Percentiles rank a stretch among this genome's conserved stretches.
Conservation (phyloP, 1,140 invertebrate species). For the Aphis gossypii region DNA sequence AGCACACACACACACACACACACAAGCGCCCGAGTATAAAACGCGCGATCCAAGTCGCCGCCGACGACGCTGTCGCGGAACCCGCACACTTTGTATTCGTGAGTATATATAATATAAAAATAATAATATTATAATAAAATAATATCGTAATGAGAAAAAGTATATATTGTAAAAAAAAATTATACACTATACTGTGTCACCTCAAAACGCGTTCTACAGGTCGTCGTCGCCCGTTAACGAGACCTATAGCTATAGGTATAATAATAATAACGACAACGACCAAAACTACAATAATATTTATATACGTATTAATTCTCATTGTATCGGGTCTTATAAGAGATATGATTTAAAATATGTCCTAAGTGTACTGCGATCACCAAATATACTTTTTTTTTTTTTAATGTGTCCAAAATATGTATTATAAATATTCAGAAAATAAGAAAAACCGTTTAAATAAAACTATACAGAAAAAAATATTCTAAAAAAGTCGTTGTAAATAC, state of each 20-base stretch:
- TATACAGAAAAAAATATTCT: no score
- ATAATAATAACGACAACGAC: background rate
- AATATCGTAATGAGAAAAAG: background rate
- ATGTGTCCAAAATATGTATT: no score
- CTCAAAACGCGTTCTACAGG: background rate
- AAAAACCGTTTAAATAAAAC: no score
- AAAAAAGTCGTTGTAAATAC: no score
- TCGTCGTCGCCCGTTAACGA: background rate
- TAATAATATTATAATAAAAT: background rate
- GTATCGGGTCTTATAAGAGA: no score
- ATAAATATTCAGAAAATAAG: no score
- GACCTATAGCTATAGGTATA: background rate
- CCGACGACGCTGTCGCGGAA: background rate
- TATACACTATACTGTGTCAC: no score
- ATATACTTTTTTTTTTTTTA: no score
- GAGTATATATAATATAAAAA: background rate
- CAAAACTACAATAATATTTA: background rate
- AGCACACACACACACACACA: background rate
- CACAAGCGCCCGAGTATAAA: background rate
- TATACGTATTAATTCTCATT: no score
- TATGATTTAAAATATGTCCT: no score
- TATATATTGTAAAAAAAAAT: no score
- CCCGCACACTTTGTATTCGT: background rate
- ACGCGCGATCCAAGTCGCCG: background rate
- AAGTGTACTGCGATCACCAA: no score